Conservation (phyloP, 2,888 invertebrate genomes). For the Chrysomela aeneicollis region DNA sequence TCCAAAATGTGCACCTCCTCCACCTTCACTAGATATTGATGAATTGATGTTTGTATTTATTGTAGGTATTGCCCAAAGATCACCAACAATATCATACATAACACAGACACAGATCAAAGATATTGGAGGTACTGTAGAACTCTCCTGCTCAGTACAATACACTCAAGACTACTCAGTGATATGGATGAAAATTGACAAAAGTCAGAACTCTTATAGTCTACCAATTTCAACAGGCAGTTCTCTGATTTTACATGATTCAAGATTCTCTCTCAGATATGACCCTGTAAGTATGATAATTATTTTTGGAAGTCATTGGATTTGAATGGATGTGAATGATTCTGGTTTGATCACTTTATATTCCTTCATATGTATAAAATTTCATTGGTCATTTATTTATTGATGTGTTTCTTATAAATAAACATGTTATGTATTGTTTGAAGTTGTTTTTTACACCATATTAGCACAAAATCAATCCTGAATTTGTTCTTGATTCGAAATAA, state of each 20-base stretch:
- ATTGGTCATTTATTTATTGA: no score
- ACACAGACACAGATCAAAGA: constrained; percentile 92
- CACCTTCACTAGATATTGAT: background rate
- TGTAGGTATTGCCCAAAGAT: constrained; percentile 72
- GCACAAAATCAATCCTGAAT: no score
- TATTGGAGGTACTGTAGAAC: constrained; percentile 87
- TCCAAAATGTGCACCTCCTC: no score
- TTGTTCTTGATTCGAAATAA: no score
- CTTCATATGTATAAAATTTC: no score
- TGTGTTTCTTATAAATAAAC: no score
- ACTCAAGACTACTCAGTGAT: constrained; percentile 87
- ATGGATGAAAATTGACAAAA: constrained; percentile 75
- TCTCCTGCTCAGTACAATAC: constrained; percentile 90
- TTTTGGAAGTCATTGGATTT: background rate
- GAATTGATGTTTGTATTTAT: background rate
- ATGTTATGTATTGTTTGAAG: no score
- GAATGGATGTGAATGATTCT: no score
- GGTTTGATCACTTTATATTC: no score
- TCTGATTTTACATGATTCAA: constrained; percentile 83
- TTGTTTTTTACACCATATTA: no score
- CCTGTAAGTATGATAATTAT: constrained; percentile 53
- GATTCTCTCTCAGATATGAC: constrained; percentile 83
- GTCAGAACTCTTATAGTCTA: constrained; percentile 74
- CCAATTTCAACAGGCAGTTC: constrained; percentile 85
- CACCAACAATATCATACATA: constrained; percentile 90